A percentile compares a stretch with the other conserved stretches of the same genome.
Conservation (phyloP, 2,888 invertebrate species). For the Drosophila villosipedis region DNA sequence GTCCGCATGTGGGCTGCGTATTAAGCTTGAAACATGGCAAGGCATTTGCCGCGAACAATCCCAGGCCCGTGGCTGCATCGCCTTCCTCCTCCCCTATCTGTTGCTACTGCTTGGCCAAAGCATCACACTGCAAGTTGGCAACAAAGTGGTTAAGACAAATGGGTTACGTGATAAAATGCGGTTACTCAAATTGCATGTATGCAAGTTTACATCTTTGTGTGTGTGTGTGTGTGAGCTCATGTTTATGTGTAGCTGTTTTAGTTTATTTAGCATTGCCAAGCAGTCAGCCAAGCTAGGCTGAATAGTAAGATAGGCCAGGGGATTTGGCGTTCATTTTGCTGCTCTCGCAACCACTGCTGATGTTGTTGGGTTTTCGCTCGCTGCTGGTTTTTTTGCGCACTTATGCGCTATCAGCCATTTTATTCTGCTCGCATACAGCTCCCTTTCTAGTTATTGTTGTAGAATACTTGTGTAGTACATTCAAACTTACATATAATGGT, state of each 20-base stretch:
- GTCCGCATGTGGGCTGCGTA: constrained; percentile 53
- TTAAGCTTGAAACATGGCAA: constrained; percentile 78
- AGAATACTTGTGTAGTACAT: constrained; percentile 31
- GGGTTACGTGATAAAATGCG: constrained; percentile 84
- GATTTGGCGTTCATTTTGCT: constrained; percentile 63
- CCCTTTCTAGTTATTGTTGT: constrained; percentile 50
- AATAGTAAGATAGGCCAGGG: constrained; percentile 61
- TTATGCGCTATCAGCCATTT: constrained; percentile 77
- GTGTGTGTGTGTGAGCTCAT: constrained; percentile 23
- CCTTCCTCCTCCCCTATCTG: constrained; percentile 26
- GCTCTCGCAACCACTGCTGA: constrained; percentile 37
- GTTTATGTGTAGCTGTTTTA: constrained; percentile 39
- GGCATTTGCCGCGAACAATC: constrained; percentile 65
- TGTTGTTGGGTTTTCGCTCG: constrained; percentile 35
- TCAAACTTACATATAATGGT: constrained; percentile 4
- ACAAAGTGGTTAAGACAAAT: constrained; percentile 84
- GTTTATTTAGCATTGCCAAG: constrained; percentile 71
- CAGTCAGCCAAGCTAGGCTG: constrained; percentile 37
- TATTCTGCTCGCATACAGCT: constrained; percentile 27
- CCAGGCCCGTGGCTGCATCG: background rate
- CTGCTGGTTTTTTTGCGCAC: constrained; percentile 63
- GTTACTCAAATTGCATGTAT: constrained; percentile 83
- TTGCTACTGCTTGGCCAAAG: constrained; percentile 72
- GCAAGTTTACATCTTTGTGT: constrained; percentile 66
- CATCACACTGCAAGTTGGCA: constrained; percentile 79